Evolutionary conservation across 2,888 invertebrate species (phyloP), one percentile per base, ranked within the genome.

Genomic region (Lamproptera curius): DNA sequence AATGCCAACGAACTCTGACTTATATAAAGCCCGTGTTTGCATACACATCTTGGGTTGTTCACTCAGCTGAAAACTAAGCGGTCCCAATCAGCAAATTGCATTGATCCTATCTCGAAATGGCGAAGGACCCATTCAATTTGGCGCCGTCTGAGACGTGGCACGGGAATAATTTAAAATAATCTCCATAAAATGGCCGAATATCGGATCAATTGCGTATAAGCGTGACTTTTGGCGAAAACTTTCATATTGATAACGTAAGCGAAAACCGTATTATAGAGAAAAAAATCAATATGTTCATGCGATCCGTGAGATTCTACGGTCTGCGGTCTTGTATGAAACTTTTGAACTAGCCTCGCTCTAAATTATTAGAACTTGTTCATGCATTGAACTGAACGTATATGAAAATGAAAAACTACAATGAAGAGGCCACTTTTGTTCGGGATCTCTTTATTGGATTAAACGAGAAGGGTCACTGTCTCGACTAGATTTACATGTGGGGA

Each of bases 261-360:
- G 33, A 44, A 44, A 44, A 38, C 23, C 40, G 3, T 38, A 38
- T 17, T 10, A 15, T 8, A 16, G 34, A 23, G 34, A 16, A 34
- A 33, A 46, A 48, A 48, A 38, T 42, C 33, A 49, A 43, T 14
- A 10, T 11, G 31, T 20, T 10, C 35, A 17, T n/a, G 40, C 10
- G 28, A 43, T 5, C 28, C 23, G 39, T 49, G 34, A 35, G 43
- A 49, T 43, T 43, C 35, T 39, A 49, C 14, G 39, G 40, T 17
- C 37, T 11, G 26, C 26, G 9, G 15, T 35, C 34, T 42, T 23
- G 35, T 35, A 26, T 28, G 35, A 41, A 34, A 33, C 14, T 42
- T 33, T 35, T 35, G 36, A 41, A 47, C 14, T 46, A 16, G 35
- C 40, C 16, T 9, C 15, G 41, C 16, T 35, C 11, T 11, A 23